Percentiles rank a stretch among this genome's conserved stretches.
phyloP scores from a whole-genome alignment of 1,140 invertebrate species.

The Apolygus lucorum region DNA sequence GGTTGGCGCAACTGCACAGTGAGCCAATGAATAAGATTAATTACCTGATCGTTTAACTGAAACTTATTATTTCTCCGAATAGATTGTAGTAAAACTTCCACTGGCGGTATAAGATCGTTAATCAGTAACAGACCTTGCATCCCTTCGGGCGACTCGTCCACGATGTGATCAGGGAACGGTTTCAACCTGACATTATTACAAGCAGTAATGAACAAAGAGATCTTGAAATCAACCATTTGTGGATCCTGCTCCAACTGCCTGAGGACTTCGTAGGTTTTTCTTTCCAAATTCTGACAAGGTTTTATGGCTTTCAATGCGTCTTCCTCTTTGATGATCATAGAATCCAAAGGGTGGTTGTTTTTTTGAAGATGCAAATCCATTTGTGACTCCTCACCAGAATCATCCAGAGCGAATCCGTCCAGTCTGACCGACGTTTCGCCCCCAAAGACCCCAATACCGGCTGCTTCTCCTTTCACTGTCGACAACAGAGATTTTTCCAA shows the following conservation, averaged over 20 bases:
- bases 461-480: not conserved
- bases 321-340: too few species aligned
- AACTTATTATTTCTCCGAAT: too few species aligned
- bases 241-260: not conserved
- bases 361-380: not conserved
- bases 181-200: not conserved
- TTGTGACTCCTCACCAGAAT: not conserved
- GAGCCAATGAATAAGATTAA: not conserved
- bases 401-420: not conserved
- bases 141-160: not conserved
- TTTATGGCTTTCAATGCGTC: too few species aligned
- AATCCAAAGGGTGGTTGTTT: not conserved
- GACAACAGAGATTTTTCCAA: not conserved
- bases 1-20: not conserved
- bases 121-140: not conserved
- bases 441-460: not conserved
- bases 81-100: not conserved
- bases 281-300: not conserved
- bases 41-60: not conserved
- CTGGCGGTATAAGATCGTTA: not conserved
- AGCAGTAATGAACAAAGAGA: not conserved
- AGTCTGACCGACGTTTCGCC: not conserved
- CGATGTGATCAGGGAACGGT: not conserved
- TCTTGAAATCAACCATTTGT: not conserved
- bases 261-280: not conserved